Evolutionary conservation across 2,797 vertebrate species (phyloP).

Genomic region (Clarias fuscus): DNA sequence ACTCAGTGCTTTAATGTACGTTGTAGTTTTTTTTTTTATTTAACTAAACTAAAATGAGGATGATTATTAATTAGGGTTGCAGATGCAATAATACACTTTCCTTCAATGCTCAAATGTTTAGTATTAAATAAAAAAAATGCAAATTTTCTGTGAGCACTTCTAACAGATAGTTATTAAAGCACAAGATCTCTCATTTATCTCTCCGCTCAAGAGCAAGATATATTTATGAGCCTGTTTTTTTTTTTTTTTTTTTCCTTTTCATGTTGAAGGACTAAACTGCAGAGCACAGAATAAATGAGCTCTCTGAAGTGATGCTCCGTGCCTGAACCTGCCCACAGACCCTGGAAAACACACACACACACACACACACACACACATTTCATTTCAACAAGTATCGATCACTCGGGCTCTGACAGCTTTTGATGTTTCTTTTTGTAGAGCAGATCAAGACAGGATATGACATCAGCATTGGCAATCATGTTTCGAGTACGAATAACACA

Average conservation of each 20-base stretch:
- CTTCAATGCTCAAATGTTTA: background rate
- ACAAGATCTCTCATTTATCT: slow-evolving; percentile 20
- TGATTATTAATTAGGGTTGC: background rate
- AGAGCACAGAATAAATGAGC: slow-evolving; percentile 19
- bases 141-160: background rate
- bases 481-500: slow-evolving; percentile 43
- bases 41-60: background rate
- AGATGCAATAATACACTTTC: background rate
- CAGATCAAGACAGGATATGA: slow-evolving; percentile 62
- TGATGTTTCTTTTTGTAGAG: slow-evolving; percentile 60
- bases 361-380: slow-evolving; percentile 24
- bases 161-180: slow-evolving; percentile 15
- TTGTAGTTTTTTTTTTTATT: background rate
- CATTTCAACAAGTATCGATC: slow-evolving; percentile 57
- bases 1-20: background rate
- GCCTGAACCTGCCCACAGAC: slow-evolving; percentile 22
- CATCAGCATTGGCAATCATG: slow-evolving; percentile 61
- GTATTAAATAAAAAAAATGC: background rate
- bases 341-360: slow-evolving; percentile 13
- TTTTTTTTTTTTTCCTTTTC: background rate
- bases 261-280: slow-evolving; percentile 31
- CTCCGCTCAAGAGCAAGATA: background rate
- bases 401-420: slow-evolving; percentile 41
- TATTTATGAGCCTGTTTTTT: slow-evolving; percentile 10
- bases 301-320: slow-evolving; percentile 2